Percentiles rank a stretch among this genome's conserved stretches.
Evolutionary conservation across 2,888 invertebrate species (phyloP).

Genomic region (Allophyes oxyacanthae): DNA sequence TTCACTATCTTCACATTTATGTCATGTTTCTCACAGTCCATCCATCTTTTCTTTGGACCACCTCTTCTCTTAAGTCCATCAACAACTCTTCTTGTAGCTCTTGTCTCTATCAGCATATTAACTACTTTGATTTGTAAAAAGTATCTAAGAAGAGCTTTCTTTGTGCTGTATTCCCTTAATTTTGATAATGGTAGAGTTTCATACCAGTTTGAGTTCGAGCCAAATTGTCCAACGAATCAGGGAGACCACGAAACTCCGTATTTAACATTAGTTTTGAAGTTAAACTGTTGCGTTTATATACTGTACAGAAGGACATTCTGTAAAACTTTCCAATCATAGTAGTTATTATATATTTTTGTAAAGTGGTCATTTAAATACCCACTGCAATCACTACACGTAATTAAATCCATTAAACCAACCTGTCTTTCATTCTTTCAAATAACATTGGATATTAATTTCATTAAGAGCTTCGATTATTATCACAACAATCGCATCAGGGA

Average conservation of each 20-base stretch:
- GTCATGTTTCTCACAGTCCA: too few relatives aligned
- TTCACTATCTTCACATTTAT: too few relatives aligned
- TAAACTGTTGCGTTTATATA: slow-evolving; percentile 10
- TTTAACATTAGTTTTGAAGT: slow-evolving; percentile 5
- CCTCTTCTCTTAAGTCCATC: too few relatives aligned
- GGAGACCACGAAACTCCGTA: slow-evolving; percentile 22
- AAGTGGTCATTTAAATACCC: too few relatives aligned
- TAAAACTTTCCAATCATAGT: slow-evolving; percentile 10
- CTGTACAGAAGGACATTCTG: slow-evolving; percentile 3
- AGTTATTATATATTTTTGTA: too few relatives aligned
- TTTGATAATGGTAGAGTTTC: slow-evolving; percentile 14
- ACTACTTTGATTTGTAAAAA: too few relatives aligned
- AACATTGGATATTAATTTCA: slow-evolving; percentile 82
- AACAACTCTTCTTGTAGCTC: too few relatives aligned
- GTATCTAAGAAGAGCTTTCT: not conserved
- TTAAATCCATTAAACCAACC: slow-evolving; percentile 62
- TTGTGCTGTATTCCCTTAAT: slow-evolving; percentile 11
- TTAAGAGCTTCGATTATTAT: slow-evolving; percentile 82
- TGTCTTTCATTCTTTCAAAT: slow-evolving; percentile 64
- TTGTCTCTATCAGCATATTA: too few relatives aligned
- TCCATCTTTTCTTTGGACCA: too few relatives aligned
- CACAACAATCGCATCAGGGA: slow-evolving; percentile 79
- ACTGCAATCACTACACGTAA: slow-evolving; percentile 50
- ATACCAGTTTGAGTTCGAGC: slow-evolving; percentile 63
- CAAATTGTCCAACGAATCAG: slow-evolving; percentile 60